A percentile compares a stretch with the other conserved stretches of the same genome.
Evolutionary conservation across 2,113 vertebrate species (phyloP).

Genomic region (Fregata magnificens): DNA sequence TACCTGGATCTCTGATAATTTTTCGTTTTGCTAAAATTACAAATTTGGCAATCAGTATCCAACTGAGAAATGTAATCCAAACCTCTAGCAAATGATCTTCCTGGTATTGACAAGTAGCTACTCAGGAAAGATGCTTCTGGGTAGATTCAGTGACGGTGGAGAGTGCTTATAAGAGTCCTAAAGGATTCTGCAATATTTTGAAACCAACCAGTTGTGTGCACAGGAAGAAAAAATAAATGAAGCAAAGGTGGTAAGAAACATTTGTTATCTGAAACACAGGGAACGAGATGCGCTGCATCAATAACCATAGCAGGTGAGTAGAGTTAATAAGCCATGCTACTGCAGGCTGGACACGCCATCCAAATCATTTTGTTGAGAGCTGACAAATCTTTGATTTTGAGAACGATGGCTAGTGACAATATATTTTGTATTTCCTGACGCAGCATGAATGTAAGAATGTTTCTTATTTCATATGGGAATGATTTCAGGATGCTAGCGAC

Average conservation of each 20-base stretch:
- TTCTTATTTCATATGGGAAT: conserved; percentile 73
- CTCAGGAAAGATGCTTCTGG: neutral
- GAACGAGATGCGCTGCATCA: neutral
- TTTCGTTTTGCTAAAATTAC: neutral
- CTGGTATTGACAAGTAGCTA: neutral
- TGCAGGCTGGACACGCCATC: neutral
- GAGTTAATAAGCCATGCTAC: neutral
- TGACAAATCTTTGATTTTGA: neutral
- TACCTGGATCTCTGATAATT: neutral
- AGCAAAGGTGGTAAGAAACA: neutral
- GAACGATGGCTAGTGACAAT: neutral
- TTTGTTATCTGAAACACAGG: neutral
- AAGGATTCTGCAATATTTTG: neutral
- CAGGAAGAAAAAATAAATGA: neutral
- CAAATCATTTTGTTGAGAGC: neutral
- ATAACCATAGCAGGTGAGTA: conserved; percentile 15
- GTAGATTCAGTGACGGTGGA: neutral
- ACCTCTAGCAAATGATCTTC: neutral
- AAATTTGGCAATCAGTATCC: neutral
- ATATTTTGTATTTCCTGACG: neutral
- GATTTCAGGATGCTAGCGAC: conserved; percentile 64
- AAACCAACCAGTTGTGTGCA: neutral
- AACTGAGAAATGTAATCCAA: neutral
- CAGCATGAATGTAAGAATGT: conserved; percentile 51
- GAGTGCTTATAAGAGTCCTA: neutral